phyloP scores from a whole-genome alignment of 2,888 invertebrate species.

The Rhorus exstirpatorius region DNA sequence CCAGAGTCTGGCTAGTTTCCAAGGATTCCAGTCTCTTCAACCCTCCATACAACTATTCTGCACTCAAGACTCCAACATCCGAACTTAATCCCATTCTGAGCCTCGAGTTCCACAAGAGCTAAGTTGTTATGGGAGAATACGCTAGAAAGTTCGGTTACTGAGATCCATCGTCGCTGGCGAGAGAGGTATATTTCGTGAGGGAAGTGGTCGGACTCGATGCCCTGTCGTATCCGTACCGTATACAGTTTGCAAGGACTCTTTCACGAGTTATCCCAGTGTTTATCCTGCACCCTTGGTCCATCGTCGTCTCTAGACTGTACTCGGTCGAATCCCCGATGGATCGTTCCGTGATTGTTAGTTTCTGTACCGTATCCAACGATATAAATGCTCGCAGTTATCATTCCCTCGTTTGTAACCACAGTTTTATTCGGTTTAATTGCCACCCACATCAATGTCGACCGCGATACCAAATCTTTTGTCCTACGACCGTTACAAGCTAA shows the following conservation, averaged over 20 bases:
- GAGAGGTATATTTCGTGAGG: neutral
- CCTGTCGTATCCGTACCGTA: constrained; percentile 12
- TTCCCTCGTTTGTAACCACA: too few relatives aligned
- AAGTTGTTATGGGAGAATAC: constrained; percentile 39
- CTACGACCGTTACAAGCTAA: too few relatives aligned
- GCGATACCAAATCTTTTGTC: too few relatives aligned
- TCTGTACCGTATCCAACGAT: too few relatives aligned
- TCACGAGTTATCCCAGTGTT: neutral
- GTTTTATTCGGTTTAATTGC: too few relatives aligned
- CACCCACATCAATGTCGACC: too few relatives aligned
- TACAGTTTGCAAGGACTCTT: constrained; percentile 6
- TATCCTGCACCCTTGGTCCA: neutral
- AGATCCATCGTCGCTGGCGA: constrained; percentile 19
- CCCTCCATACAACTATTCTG: neutral
- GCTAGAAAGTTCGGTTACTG: constrained; percentile 34
- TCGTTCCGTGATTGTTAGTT: too few relatives aligned
- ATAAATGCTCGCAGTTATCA: too few relatives aligned
- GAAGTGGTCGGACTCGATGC: neutral
- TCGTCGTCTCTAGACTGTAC: too few relatives aligned
- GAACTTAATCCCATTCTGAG: constrained; percentile 45
- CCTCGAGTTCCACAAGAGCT: constrained; percentile 37
- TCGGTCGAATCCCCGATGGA: too few relatives aligned
- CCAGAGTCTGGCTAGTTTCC: too few relatives aligned
- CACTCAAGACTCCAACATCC: neutral
- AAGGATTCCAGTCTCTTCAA: neutral